These are phyloP conservation scores for Miltochrista miniata DNA, from an alignment of 2,888 invertebrate species.

Conservation along the genomic window DNA sequence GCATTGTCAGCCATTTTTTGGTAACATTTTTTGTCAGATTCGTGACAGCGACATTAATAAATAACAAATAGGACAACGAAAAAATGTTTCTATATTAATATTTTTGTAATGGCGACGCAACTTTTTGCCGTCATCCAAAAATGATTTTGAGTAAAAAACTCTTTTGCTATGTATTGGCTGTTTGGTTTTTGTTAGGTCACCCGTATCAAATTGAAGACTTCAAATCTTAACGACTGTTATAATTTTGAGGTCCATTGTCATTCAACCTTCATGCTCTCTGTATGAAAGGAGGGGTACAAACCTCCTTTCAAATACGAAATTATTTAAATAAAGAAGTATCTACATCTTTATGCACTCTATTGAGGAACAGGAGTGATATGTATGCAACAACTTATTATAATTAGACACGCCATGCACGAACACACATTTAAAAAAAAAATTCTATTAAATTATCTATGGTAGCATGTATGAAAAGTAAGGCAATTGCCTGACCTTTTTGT, in stretches of 20 bases:
- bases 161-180: conserved; percentile 17
- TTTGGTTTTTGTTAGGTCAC: conserved; percentile 6
- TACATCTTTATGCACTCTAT: no score
- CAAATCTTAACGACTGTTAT: not conserved
- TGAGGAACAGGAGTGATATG: no score
- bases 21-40: conserved; percentile 57
- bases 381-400: no score
- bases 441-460: no score
- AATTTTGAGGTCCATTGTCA: not conserved
- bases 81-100: conserved; percentile 61
- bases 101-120: conserved; percentile 48
- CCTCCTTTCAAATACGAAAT: no score
- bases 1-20: conserved; percentile 74
- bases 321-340: no score
- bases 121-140: conserved; percentile 45
- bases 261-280: no score
- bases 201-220: not conserved
- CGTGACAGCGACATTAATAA: conserved; percentile 75
- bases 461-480: no score
- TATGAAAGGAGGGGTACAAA: no score
- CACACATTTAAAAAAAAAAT: no score
- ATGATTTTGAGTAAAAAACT: conserved; percentile 35
- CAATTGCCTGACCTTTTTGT: no score
- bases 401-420: no score
- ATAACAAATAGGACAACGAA: conserved; percentile 70